Evolutionary conservation across 1,140 invertebrate genomes (phyloP), one percentile per base, ranked within the genome.

Genomic region (Onthophagus taurus): DNA sequence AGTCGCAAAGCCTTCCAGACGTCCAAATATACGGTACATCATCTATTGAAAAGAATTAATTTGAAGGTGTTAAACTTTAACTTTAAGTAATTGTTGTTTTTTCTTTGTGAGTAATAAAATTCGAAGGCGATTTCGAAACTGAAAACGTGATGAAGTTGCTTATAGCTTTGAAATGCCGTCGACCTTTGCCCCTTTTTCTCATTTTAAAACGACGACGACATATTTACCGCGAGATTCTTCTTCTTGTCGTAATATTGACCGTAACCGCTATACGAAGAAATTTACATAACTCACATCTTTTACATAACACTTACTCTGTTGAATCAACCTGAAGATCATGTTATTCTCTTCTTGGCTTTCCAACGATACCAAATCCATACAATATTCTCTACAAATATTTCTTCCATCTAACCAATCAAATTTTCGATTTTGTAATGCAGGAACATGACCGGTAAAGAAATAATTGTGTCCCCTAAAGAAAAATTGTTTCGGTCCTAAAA

Each of bases 21-120:
- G 88, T 90, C 89, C 89, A 92, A 54, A 91, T 91, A 73, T 89
- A 90, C 1, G 86, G 85, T n/a, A 89, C 77, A 63, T 90, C 84
- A 53, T 87, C 85, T 87, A 62, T 42, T n/a, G n/a, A n/a, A 69
- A 67, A 2, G n/a, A 41, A 29, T 11, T 21, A 37, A 2, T n/a
- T n/a, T n/a, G 9, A 3, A 17, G 14, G 18, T 20, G 24, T 4
- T 37, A 23, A n/a, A 12, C 14, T 0, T n/a, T n/a, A n/a, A n/a
- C n/a, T n/a, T n/a, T n/a, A n/a, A n/a, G n/a, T n/a, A n/a, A n/a
- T n/a, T n/a, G n/a, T n/a, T n/a, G n/a, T n/a, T n/a, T n/a, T n/a
- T n/a, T n/a, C n/a, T n/a, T n/a, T n/a, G n/a, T n/a, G n/a, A n/a
- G n/a, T n/a, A n/a, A n/a, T n/a, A n/a, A n/a, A n/a, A n/a, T n/a